Conservation (phyloP, 2,888 invertebrate species). For the Coelinius sp. region DNA sequence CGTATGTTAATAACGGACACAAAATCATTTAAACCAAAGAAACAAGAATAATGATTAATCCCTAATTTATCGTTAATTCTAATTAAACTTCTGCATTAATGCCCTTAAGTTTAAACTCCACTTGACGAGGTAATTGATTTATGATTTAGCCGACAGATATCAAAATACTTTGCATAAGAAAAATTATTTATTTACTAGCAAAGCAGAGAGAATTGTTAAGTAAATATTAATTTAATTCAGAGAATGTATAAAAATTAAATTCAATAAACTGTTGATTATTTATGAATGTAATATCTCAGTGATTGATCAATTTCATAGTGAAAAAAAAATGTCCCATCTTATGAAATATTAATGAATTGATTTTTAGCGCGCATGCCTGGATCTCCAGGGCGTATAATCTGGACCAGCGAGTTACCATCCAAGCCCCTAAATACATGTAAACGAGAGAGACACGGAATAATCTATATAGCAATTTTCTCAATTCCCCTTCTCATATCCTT, state of each 20-base stretch:
- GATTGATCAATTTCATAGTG: neutral
- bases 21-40: neutral
- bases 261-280: conserved; percentile 26
- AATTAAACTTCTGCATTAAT: neutral
- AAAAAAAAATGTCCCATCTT: neutral
- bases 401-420: conserved; percentile 10
- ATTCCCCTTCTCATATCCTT: neutral
- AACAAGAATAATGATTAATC: neutral
- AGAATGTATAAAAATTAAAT: conserved; percentile 9
- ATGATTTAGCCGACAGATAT: conserved; percentile 10
- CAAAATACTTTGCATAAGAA: conserved; percentile 16
- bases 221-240: neutral
- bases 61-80: neutral
- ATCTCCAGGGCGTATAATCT: neutral
- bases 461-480: neutral
- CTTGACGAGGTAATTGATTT: neutral
- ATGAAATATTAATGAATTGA: neutral
- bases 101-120: neutral
- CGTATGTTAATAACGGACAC: conserved; percentile 15
- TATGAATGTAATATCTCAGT: neutral
- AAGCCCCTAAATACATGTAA: neutral
- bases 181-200: neutral
- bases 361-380: conserved; percentile 16
- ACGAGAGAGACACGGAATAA: neutral
- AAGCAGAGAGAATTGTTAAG: neutral